Conservation (phyloP, 2,113 vertebrate species). For the Puma concolor region DNA sequence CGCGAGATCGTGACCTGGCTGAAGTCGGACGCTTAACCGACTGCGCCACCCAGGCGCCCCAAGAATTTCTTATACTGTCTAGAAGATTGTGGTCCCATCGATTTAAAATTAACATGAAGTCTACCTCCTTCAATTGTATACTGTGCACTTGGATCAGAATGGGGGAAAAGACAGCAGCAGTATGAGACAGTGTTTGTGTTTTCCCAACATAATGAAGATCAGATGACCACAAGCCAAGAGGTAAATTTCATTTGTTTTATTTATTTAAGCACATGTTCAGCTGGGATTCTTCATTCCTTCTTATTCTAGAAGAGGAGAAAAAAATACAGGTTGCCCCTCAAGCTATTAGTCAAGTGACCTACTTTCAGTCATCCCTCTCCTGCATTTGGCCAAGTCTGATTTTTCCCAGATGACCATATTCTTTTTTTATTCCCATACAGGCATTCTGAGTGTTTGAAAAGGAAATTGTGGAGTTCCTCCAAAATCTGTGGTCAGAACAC, state of each 20-base stretch:
- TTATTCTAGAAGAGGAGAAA: constrained; percentile 11
- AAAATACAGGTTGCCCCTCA: constrained; percentile 2
- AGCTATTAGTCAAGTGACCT: constrained; percentile 48
- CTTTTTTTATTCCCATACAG: constrained; percentile 50
- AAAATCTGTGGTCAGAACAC: constrained; percentile 62
- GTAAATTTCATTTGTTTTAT: constrained; percentile 15
- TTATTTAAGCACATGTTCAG: not conserved
- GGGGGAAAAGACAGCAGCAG: not conserved
- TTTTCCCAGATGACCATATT: constrained; percentile 64
- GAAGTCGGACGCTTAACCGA: too few relatives aligned
- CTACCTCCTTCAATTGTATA: not conserved
- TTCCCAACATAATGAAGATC: not conserved
- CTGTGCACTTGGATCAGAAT: not conserved
- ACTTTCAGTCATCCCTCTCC: constrained; percentile 46
- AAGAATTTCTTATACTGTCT: not conserved
- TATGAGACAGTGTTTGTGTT: not conserved
- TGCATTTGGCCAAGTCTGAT: not conserved
- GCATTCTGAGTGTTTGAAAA: constrained; percentile 62
- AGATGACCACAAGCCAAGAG: not conserved
- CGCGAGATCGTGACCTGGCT: too few relatives aligned
- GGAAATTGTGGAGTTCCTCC: constrained; percentile 43
- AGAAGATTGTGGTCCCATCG: not conserved
- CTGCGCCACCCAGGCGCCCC: too few relatives aligned
- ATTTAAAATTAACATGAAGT: not conserved
- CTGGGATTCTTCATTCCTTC: not conserved